Base-by-base conservation (phyloP, 2,113 vertebrate genomes). In the Noctilio leporinus region DNA sequence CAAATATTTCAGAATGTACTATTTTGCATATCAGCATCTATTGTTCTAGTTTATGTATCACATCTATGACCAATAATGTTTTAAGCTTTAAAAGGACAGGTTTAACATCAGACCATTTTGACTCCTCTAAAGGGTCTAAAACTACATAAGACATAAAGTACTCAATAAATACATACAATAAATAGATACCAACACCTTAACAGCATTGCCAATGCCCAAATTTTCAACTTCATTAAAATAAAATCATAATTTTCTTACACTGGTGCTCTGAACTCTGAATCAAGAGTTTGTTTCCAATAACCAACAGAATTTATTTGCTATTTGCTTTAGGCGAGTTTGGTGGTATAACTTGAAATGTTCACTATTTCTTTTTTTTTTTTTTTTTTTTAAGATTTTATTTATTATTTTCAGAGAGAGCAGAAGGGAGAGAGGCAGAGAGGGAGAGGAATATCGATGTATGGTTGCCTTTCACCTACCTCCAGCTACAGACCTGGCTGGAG, bases 1-100 rank as follows among this genome's bases (percentile, higher is more conserved):
- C 87, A 95, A 92, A 95, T 82, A 94, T 90, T 95, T 95, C 49
- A 92, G 47, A 95, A 85, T 57, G 73, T 91, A 89, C 53, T 96
- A 77, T 35, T 95, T 96, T 96, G 81, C 76, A 95, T 81, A 88
- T 16, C 51, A 91, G 57, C 40, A 93, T 65, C 84, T 85, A 95
- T 38, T 96, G 85, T 87, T 93, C 69, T 47, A 47, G 47, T 80
- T 95, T 78, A 93, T 65, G 45, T 70, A 76, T 75, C 86, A 85
- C 20, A 83, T 62, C 17, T 26, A 51, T 40, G 55, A 86, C 35
- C 72, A 91, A 45, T 70, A 76, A 43, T 75, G 82, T 64, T 88
- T 95, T 49, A 82, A 51, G n/a, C 77, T 93, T 96, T 89, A 86
- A 94, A 93, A 92, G 28, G 22, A 26, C n/a, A 96, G 35, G 3